A percentile compares a stretch with the other conserved stretches of the same genome.
phyloP scores from a whole-genome alignment of 1,140 invertebrate genomes.

The Telenomus remus region DNA sequence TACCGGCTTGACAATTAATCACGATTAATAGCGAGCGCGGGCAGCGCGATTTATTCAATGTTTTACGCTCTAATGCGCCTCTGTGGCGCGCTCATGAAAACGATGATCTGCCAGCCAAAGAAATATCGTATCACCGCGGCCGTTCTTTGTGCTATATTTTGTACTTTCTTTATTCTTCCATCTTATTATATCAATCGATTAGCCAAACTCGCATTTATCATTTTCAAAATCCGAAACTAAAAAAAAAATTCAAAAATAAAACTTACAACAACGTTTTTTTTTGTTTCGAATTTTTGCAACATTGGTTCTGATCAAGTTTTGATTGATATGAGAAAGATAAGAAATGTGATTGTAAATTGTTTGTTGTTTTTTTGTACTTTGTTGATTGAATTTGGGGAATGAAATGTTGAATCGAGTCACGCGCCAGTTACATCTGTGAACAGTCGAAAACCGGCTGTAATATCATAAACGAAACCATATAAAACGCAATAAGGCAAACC shows the following conservation, averaged over 20 bases:
- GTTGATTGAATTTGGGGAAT: neutral
- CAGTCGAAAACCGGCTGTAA: no score
- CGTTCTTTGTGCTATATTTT: constrained; percentile 42
- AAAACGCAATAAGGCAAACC: neutral
- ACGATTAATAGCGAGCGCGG: constrained; percentile 51
- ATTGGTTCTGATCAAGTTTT: no score
- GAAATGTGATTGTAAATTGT: neutral
- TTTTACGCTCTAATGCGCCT: constrained; percentile 57
- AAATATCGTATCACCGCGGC: constrained; percentile 38
- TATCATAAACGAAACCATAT: no score
- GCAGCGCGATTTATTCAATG: constrained; percentile 53
- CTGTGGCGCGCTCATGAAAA: constrained; percentile 37
- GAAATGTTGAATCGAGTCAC: constrained; percentile 8
- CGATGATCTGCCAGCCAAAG: constrained; percentile 46
- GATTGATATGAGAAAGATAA: neutral
- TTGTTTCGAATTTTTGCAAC: no score
- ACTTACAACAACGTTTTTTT: neutral
- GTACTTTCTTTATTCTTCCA: constrained; percentile 29
- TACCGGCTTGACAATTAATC: constrained; percentile 56
- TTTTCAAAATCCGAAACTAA: no score
- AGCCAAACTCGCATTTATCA: constrained; percentile 15
- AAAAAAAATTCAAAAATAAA: neutral
- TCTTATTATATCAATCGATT: constrained; percentile 46
- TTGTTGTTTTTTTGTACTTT: no score
- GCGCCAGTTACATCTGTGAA: neutral